phyloP scores from a whole-genome alignment of 1,140 invertebrate species.

The Zaprionus lachaisei region DNA sequence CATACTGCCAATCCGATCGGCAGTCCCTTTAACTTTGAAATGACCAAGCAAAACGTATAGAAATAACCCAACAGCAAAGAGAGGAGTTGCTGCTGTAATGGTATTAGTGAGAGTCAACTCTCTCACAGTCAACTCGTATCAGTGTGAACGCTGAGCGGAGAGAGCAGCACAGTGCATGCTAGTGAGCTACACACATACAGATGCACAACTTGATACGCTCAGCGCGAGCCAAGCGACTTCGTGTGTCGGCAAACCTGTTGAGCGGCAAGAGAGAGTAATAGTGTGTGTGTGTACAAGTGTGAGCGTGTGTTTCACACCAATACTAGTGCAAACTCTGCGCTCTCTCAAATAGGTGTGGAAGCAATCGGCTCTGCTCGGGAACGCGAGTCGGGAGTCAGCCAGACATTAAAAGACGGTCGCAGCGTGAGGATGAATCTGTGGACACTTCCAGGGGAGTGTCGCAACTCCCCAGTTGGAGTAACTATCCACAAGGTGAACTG shows the following conservation, averaged over 20 bases:
- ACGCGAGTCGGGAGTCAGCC: neutral
- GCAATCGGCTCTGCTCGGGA: neutral
- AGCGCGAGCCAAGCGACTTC: neutral
- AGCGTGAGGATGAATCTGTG: neutral
- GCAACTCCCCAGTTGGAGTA: neutral
- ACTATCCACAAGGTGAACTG: neutral
- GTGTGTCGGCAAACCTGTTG: neutral
- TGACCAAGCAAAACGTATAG: slow-evolving; percentile 37
- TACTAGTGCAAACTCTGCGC: slow-evolving; percentile 19
- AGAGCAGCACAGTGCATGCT: slow-evolving; percentile 21
- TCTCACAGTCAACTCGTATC: slow-evolving; percentile 1
- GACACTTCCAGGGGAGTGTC: neutral
- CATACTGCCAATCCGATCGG: neutral
- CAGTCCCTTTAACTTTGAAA: neutral
- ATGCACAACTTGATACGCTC: neutral
- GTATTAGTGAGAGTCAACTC: slow-evolving; percentile 33
- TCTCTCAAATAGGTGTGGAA: slow-evolving; percentile 10
- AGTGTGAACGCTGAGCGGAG: slow-evolving; percentile 2
- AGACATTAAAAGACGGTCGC: slow-evolving; percentile 9
- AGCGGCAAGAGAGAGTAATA: slow-evolving; percentile 24
- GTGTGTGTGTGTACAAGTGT: slow-evolving; percentile 40
- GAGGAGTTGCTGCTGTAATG: neutral
- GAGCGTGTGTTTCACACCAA: slow-evolving; percentile 9
- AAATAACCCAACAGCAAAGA: slow-evolving; percentile 38
- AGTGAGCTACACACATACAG: neutral